Evolutionary conservation across 2,113 vertebrate genomes (phyloP), one percentile per base, ranked within the genome.

Genomic region (Piprites chloris): DNA sequence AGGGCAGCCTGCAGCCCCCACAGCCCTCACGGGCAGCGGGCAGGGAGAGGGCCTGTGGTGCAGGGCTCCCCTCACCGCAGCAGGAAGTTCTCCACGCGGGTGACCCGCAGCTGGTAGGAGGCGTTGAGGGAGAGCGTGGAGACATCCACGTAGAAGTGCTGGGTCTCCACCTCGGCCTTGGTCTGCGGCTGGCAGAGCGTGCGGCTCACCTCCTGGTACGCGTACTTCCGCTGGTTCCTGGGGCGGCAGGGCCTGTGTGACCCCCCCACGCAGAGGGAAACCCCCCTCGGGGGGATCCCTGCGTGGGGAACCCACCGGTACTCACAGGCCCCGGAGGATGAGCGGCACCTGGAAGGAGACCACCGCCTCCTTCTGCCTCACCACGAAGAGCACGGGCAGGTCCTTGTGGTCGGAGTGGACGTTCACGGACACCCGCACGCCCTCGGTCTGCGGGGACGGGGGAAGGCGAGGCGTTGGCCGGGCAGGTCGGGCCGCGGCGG

Each of bases 281-380:
- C 3, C 77, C 33, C n/a, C n/a, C n/a, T n/a, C n/a, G n/a, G n/a
- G 4, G 28, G 50, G 20, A 5, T 27, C 35, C 27, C 77, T 14
- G 47, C 30, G 8, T 6, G 47, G 67, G 67, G 13, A 21, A 22
- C 27, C 14, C 4, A 6, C 24, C 0, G 14, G 39, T 97, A 99
- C 99, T 99, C 97, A 99, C 99, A 99, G 98, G 47, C 99, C 99
- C 94, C 99, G 98, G 4, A 99, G 98, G 95, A 99, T 99, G 92
- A 99, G 98, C 5, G 99, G 99, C 96, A 99, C 98, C 97, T 99
- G 99, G 96, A 99, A 99, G 58, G 99, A 99, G 83, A 99, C 98
- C 72, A 99, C 99, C 1, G 98, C 99, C 93, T 99, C 99, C 97
- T 99, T 99, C 98, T 99, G 99, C 79, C 99, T 97, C 61, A 99